These are phyloP conservation scores for Dendrolimus houi DNA, from an alignment of 2,888 invertebrate genomes.

Conservation along the genomic window DNA sequence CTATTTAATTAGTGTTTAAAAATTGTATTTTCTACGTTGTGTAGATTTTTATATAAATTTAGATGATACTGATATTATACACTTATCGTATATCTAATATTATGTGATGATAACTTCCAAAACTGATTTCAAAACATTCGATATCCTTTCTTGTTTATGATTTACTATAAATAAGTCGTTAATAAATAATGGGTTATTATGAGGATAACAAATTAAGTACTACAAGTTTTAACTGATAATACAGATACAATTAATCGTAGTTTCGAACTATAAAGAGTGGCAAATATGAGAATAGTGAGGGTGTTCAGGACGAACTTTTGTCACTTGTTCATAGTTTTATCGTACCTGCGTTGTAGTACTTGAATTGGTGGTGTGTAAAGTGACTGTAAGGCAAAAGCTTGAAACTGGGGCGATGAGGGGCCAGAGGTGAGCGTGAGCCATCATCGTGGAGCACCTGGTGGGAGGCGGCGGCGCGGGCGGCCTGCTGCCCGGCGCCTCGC, in stretches of 20 bases:
- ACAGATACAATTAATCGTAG: conserved; percentile 10
- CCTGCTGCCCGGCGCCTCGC: conserved; percentile 78
- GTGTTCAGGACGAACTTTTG: conserved; percentile 57
- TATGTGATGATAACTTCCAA: background rate
- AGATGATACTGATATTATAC: too few species aligned
- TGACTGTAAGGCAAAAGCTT: conserved; percentile 15
- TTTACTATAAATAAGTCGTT: background rate
- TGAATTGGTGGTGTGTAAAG: conserved; percentile 27
- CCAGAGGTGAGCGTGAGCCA: conserved; percentile 40
- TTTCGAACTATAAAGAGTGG: conserved; percentile 22
- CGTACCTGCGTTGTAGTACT: conserved; percentile 55
- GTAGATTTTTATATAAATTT: too few species aligned
- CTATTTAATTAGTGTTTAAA: too few species aligned
- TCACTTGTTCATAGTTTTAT: conserved; percentile 50
- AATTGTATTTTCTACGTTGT: too few species aligned
- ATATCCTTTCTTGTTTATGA: background rate
- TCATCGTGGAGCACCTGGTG: conserved; percentile 86
- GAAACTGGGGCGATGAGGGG: conserved; percentile 41
- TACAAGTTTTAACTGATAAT: conserved; percentile 2
- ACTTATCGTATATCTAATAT: too few species aligned
- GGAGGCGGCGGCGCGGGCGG: conserved; percentile 83
- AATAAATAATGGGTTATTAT: too few species aligned
- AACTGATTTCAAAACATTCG: conserved; percentile 14
- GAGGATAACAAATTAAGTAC: too few species aligned
- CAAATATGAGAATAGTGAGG: conserved; percentile 52